phyloP scores from a whole-genome alignment of 2,888 invertebrate genomes.

The Ctena decussata region DNA sequence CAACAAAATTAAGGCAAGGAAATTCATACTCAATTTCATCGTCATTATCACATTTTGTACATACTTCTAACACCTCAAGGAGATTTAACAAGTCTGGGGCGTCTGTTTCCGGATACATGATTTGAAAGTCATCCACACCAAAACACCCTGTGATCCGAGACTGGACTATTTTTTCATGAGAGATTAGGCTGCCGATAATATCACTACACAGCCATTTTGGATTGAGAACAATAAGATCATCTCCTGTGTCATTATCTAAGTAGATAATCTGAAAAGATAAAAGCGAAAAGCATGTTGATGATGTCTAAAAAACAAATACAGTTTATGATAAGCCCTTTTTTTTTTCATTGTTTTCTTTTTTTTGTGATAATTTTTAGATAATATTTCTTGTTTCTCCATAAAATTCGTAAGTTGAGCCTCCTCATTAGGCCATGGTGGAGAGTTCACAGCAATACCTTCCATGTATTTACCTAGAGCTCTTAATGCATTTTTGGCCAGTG shows the following conservation, averaged over 20 bases:
- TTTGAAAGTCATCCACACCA: conserved; percentile 91
- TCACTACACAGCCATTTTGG: conserved; percentile 91
- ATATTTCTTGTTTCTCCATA: no score
- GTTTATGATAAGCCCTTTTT: no score
- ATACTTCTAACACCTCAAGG: conserved; percentile 91
- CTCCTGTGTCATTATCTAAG: conserved; percentile 88
- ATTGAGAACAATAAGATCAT: conserved; percentile 90
- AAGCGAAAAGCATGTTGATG: no score
- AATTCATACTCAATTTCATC: conserved; percentile 93
- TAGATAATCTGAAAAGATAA: conserved; percentile 89
- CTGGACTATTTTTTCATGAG: conserved; percentile 86
- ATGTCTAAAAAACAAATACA: no score
- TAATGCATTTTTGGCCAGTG: no score
- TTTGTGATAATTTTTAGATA: no score
- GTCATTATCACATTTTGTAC: conserved; percentile 91
- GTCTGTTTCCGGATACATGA: conserved; percentile 91
- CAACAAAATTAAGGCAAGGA: conserved; percentile 90
- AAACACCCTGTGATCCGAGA: conserved; percentile 90
- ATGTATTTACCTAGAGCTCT: no score
- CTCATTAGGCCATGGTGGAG: no score
- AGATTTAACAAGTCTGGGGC: conserved; percentile 90
- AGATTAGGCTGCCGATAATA: conserved; percentile 90
- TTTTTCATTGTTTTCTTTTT: not conserved
- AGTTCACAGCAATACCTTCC: no score
- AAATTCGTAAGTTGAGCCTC: no score